Base-by-base conservation (phyloP, 2,888 invertebrate species). In the Meganola albula region DNA sequence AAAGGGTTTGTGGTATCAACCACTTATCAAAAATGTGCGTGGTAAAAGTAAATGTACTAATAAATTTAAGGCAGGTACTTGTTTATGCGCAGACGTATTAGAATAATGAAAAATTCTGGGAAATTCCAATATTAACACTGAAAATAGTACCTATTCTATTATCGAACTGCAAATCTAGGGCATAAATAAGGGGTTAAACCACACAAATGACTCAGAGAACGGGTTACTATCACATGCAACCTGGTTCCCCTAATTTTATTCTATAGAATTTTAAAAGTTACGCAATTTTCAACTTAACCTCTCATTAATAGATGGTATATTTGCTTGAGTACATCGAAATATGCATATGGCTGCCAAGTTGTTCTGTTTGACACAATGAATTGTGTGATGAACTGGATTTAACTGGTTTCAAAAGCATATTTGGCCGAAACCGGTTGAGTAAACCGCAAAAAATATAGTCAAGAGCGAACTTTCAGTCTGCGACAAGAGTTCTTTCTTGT, bases 361-460 rank as follows among this genome's bases (percentile, higher is more conserved):
- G 18, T 34, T 31, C 31, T 28, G 40, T 36, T 32, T 40, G 35
- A n/a, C n/a, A n/a, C n/a, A n/a, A n/a, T n/a, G n/a, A 16, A 16
- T 16, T 51, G 46, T 45, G 36, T 28, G 25, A 24, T 32, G 37
- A 48, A 53, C 51, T 34, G 58, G 45, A 53, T 49, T 40, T 30
- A 53, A 57, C 56, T 40, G 48, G 57, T 58, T 55, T 40, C 29
- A 10, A 40, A 46, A 35, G 28, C 41, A 46, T 40, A 41, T 48
- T 48, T 34, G 32, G 45, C 37, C 20, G 30, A 21, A 44, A 53
- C 53, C 42, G 40, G 51, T 53, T 27, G 36, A 16, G 30, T 13
- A 28, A 30, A 16, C 21, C 23, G 29, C 34, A 34, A 40, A 45
- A 44, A 42, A 27, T 12, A 10, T 13, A 24, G 40, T 37, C 21